Conservation (phyloP, 1,140 invertebrate species). For the Drosophila sp. region DNA sequence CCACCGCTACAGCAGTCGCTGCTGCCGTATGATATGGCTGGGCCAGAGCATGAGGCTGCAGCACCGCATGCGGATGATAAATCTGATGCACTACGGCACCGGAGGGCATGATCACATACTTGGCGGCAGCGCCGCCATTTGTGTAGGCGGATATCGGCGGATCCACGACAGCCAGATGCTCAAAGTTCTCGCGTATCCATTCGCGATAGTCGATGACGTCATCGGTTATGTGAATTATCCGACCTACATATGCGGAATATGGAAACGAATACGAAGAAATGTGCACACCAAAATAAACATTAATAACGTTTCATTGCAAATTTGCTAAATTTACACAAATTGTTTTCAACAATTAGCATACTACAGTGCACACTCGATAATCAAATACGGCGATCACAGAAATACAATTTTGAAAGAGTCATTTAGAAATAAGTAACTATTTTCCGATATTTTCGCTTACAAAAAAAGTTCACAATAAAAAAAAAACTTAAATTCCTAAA, state of each 20-base stretch:
- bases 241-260: constrained; percentile 85
- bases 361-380: not conserved
- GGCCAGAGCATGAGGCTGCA: constrained; percentile 57
- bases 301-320: not conserved
- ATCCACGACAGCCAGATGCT: constrained; percentile 68
- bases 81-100: constrained; percentile 67
- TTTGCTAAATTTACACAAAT: not conserved
- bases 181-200: constrained; percentile 88
- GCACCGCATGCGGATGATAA: constrained; percentile 66
- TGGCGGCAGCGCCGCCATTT: constrained; percentile 59
- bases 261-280: not conserved
- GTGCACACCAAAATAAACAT: not conserved
- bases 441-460: too few species aligned
- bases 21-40: constrained; percentile 58
- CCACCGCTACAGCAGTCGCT: constrained; percentile 39
- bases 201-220: constrained; percentile 96
- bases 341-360: not conserved
- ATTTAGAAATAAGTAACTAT: too few species aligned
- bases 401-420: too few species aligned
- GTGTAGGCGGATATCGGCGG: constrained; percentile 61
- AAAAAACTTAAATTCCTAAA: too few species aligned
- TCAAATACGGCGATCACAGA: too few species aligned
- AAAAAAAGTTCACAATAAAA: too few species aligned
- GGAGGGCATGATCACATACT: constrained; percentile 70
- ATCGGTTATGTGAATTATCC: constrained; percentile 96